These are phyloP conservation scores for Abscondita cerata DNA, from an alignment of 2,888 invertebrate species.

Conservation along the genomic window DNA sequence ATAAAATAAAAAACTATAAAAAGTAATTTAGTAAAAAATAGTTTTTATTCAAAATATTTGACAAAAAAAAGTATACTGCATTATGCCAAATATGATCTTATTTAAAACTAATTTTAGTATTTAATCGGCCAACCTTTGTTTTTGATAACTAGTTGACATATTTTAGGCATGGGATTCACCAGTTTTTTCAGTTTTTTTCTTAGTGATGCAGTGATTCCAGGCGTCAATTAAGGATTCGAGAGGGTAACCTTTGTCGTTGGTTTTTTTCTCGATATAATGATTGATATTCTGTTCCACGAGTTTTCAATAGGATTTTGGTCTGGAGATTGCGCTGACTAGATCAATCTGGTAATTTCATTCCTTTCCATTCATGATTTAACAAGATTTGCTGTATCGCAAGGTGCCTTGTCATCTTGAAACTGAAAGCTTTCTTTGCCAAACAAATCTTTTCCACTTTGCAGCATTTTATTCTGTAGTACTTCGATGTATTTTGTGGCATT, in stretches of 20 bases:
- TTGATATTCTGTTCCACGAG: neutral
- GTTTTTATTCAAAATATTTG: neutral
- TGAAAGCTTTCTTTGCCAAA: neutral
- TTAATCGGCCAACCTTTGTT: too few species aligned
- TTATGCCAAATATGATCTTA: neutral
- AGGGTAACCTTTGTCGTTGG: too few species aligned
- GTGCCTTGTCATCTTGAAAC: slow-evolving; percentile 2
- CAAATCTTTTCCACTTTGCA: neutral
- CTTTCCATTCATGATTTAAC: neutral
- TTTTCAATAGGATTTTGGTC: slow-evolving; percentile 1
- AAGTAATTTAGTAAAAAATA: too few species aligned
- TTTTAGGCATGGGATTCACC: neutral
- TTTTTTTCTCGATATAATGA: too few species aligned
- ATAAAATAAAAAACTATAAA: too few species aligned
- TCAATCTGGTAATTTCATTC: neutral
- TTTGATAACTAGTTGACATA: neutral
- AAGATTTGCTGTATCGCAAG: neutral
- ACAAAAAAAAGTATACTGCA: neutral
- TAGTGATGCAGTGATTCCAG: too few species aligned
- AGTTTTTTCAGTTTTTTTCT: too few species aligned
- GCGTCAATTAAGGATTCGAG: too few species aligned
- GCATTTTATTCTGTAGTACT: too few species aligned
- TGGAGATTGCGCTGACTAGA: neutral
- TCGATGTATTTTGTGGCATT: neutral
- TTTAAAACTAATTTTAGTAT: too few species aligned